Evolutionary conservation across 2,797 vertebrate species (phyloP).

Genomic region (Gymnoscopelus braueri): DNA sequence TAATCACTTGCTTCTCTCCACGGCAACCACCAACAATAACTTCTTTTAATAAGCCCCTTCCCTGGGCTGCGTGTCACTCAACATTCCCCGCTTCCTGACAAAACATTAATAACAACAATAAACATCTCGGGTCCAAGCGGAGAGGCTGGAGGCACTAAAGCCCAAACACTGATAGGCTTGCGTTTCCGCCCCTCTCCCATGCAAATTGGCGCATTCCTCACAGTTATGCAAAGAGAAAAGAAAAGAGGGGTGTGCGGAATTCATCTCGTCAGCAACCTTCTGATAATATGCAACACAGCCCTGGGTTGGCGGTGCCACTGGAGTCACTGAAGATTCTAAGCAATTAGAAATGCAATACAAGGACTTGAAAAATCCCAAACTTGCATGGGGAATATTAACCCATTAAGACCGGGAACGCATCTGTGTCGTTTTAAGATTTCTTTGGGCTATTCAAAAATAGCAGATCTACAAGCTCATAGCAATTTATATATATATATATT

Average conservation of each 20-base stretch:
- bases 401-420: too few species aligned
- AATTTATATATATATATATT: too few species aligned
- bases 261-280: slow-evolving; percentile 63
- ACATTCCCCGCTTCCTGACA: slow-evolving; percentile 63
- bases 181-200: slow-evolving; percentile 48
- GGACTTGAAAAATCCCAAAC: slow-evolving; percentile 44
- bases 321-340: slow-evolving; percentile 10
- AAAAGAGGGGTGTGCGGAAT: slow-evolving; percentile 35
- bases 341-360: slow-evolving; percentile 67
- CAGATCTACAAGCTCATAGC: too few species aligned
- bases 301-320: background rate
- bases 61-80: slow-evolving; percentile 66
- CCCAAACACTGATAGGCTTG: slow-evolving; percentile 40
- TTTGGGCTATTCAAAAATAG: too few species aligned
- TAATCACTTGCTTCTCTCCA: slow-evolving; percentile 74
- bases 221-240: slow-evolving; percentile 35
- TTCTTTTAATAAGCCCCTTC: slow-evolving; percentile 77
- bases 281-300: slow-evolving; percentile 42
- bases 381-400: slow-evolving; percentile 37
- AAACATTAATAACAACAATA: slow-evolving; percentile 79
- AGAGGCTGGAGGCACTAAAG: slow-evolving; percentile 41
- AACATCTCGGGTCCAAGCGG: slow-evolving; percentile 57
- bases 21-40: slow-evolving; percentile 69
- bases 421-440: too few species aligned
- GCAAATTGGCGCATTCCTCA: slow-evolving; percentile 62